phyloP scores from a whole-genome alignment of 2,888 invertebrate species.

The Mongoloraphidia duomilia region DNA sequence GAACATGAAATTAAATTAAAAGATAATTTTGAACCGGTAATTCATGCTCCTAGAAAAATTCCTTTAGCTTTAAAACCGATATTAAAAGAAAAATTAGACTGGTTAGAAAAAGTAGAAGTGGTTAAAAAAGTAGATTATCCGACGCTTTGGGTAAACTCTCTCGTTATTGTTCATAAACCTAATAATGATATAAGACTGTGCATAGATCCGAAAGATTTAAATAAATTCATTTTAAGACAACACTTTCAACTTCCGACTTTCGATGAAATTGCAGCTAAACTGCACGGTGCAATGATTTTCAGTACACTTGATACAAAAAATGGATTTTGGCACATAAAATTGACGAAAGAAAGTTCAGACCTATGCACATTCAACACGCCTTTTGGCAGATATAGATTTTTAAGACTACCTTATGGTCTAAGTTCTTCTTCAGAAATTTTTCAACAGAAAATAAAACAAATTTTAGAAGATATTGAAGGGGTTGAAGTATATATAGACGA shows the following conservation, averaged over 20 bases:
- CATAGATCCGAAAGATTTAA: not conserved
- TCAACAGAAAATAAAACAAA: slow-evolving; percentile 12
- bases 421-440: not conserved
- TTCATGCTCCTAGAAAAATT: slow-evolving; percentile 10
- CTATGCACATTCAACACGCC: not conserved
- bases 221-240: not conserved
- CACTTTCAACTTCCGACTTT: not conserved
- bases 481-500: slow-evolving; percentile 17
- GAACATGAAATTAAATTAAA: slow-evolving; percentile 9
- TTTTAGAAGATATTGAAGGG: slow-evolving; percentile 10
- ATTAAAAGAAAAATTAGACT: slow-evolving; percentile 10
- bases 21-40: slow-evolving; percentile 6
- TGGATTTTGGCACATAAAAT: not conserved
- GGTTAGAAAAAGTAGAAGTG: slow-evolving; percentile 9
- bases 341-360: not conserved
- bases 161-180: not conserved
- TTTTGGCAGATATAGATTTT: not conserved
- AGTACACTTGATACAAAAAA: not conserved
- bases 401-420: not conserved
- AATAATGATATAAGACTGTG: not conserved
- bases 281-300: not conserved
- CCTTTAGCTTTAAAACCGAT: slow-evolving; percentile 7
- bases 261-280: not conserved
- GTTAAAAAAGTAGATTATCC: slow-evolving; percentile 9
- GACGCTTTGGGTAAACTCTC: not conserved